phyloP scores from a whole-genome alignment of 2,797 vertebrate genomes.

The Premnoplex brunnescens region DNA sequence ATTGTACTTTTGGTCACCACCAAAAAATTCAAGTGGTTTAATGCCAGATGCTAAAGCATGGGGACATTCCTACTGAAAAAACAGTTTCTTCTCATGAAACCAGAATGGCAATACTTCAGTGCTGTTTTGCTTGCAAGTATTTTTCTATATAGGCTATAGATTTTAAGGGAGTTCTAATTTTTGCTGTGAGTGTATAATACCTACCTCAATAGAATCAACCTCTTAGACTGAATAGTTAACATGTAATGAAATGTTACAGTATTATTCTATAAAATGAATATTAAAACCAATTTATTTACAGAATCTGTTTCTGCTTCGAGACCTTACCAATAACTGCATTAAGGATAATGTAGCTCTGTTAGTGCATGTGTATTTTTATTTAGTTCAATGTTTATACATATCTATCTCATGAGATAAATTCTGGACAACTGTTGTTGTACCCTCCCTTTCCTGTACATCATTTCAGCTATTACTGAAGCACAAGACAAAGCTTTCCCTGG shows the following conservation, averaged over 20 bases:
- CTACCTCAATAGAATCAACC: background rate
- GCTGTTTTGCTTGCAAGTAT: background rate
- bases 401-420: constrained; percentile 54
- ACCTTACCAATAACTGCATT: background rate
- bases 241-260: background rate
- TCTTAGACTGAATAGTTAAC: background rate
- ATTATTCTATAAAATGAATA: background rate
- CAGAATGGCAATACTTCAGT: background rate
- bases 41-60: background rate
- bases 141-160: background rate
- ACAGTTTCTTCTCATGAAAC: background rate
- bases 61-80: background rate
- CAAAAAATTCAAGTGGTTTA: background rate
- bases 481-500: background rate
- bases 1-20: background rate
- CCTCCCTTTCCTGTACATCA: constrained; percentile 56
- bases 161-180: background rate
- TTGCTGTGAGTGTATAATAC: background rate
- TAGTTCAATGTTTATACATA: constrained; percentile 50
- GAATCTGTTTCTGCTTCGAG: constrained; percentile 1
- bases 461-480: constrained; percentile 19
- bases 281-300: background rate
- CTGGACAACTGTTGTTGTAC: constrained; percentile 25
- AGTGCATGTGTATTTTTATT: constrained; percentile 25
- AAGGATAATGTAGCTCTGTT: background rate